Conservation (phyloP, 1,140 invertebrate genomes). For the Drosophila paulistorum region DNA sequence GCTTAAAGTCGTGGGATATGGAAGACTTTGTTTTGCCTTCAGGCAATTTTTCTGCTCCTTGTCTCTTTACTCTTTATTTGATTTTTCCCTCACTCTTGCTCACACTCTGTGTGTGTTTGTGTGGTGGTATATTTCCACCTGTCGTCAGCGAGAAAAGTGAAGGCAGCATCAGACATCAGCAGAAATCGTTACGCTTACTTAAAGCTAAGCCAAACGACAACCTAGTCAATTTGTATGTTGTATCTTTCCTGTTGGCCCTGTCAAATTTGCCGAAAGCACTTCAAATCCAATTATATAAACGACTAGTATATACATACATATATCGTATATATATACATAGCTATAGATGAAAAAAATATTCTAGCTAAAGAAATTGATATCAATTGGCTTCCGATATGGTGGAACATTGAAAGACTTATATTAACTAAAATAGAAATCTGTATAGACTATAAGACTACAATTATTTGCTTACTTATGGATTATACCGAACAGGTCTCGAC, state of each 20-base stretch:
- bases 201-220: slow-evolving; percentile 11
- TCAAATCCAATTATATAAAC: slow-evolving; percentile 13
- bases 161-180: slow-evolving; percentile 7
- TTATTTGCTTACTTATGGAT: too few species aligned
- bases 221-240: slow-evolving; percentile 12
- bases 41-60: slow-evolving; percentile 5
- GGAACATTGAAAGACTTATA: background rate
- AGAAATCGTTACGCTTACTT: slow-evolving; percentile 14
- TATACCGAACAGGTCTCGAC: too few species aligned
- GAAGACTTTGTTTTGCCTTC: slow-evolving; percentile 8
- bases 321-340: background rate
- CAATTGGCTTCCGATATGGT: background rate
- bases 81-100: background rate
- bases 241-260: slow-evolving; percentile 10
- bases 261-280: slow-evolving; percentile 12
- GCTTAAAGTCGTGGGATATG: slow-evolving; percentile 1
- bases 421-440: background rate
- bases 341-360: background rate
- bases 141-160: slow-evolving; percentile 14
- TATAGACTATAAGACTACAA: too few species aligned
- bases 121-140: slow-evolving; percentile 13
- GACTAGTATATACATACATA: background rate
- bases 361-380: background rate
- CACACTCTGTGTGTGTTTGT: background rate
- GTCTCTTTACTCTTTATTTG: background rate